These are phyloP conservation scores for Myxocyprinus asiaticus DNA, from an alignment of 2,113 vertebrate genomes.

Conservation along the genomic window DNA sequence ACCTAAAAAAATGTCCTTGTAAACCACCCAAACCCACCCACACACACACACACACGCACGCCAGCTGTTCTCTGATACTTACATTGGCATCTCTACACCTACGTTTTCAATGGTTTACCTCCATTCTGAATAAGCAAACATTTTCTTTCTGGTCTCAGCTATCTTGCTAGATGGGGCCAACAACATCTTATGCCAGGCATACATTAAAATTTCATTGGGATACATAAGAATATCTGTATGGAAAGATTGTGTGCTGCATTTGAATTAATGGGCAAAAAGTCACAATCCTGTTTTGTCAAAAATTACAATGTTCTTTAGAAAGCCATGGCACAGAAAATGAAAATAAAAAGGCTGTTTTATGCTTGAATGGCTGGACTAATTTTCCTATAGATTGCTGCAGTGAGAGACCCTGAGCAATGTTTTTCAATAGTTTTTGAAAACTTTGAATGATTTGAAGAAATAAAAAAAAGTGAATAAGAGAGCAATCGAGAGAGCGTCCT, in stretches of 20 bases:
- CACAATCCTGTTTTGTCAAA: constrained; percentile 12
- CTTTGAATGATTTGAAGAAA: not conserved
- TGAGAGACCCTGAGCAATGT: not conserved
- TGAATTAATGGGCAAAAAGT: not conserved
- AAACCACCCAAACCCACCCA: not conserved
- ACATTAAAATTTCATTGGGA: not conserved
- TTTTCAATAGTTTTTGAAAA: not conserved
- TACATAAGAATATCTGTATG: not conserved
- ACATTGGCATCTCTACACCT: not conserved
- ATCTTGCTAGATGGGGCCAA: constrained; percentile 16
- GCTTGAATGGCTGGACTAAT: constrained; percentile 26
- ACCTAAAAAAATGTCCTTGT: too few relatives aligned
- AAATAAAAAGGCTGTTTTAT: constrained; percentile 38
- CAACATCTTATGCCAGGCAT: not conserved
- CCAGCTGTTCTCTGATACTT: too few relatives aligned
- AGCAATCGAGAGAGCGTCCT: not conserved
- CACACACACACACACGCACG: not conserved
- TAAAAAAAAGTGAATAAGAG: not conserved
- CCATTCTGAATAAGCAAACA: not conserved
- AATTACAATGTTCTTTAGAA: constrained; percentile 39
- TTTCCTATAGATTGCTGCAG: constrained; percentile 26
- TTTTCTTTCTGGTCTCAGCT: constrained; percentile 14
- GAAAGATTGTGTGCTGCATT: constrained; percentile 9
- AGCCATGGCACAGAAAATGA: constrained; percentile 19
- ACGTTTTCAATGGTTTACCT: constrained; percentile 20